Evolutionary conservation across 2,113 vertebrate genomes (phyloP).

Genomic region (Thunnus thynnus): DNA sequence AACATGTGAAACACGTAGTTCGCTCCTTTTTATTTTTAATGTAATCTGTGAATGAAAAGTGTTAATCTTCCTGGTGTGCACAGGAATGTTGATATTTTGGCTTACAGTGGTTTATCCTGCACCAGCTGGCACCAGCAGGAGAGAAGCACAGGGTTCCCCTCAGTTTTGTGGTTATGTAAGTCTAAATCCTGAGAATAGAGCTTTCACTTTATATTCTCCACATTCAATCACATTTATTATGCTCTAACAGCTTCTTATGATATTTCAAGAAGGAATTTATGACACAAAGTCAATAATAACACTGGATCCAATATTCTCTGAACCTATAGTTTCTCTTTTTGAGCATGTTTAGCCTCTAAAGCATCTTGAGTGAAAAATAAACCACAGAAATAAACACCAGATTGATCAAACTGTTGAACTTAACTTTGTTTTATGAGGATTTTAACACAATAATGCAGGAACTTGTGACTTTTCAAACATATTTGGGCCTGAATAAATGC

Average conservation of each 20-base stretch:
- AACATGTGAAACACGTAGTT: too few species aligned
- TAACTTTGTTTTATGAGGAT: too few species aligned
- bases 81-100: too few species aligned
- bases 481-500: neutral
- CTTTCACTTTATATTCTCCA: neutral
- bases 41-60: too few species aligned
- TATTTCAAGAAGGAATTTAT: neutral
- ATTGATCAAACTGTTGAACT: neutral
- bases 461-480: neutral
- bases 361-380: neutral
- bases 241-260: slow-evolving; percentile 1
- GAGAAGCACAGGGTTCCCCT: too few species aligned
- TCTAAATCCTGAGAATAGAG: slow-evolving; percentile 8
- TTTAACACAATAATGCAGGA: neutral
- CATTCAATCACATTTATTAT: neutral
- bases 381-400: neutral
- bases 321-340: neutral
- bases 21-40: too few species aligned
- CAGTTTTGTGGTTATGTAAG: too few species aligned
- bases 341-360: neutral
- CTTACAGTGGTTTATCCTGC: too few species aligned
- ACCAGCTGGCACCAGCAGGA: too few species aligned
- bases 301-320: neutral
- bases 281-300: neutral
- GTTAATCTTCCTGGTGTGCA: too few species aligned